Conservation (phyloP, 1,140 invertebrate genomes). For the Lerema accius region DNA sequence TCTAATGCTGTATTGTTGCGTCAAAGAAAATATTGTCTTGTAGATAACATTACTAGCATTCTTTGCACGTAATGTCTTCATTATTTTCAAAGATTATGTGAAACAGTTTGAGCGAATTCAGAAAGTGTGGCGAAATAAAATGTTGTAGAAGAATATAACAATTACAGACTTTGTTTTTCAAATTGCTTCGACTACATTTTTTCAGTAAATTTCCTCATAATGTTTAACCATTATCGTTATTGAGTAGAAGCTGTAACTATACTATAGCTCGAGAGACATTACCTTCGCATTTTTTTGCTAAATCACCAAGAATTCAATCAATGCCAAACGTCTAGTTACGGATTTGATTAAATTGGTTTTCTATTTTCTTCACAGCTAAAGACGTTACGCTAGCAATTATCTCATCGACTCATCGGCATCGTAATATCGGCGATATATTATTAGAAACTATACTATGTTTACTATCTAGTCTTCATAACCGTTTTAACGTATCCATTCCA, state of each 20-base stretch:
- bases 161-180: too few species aligned
- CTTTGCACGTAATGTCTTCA: neutral
- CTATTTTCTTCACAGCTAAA: conserved; percentile 20
- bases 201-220: too few species aligned
- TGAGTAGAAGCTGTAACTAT: too few species aligned
- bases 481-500: conserved; percentile 11
- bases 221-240: too few species aligned
- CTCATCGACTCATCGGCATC: conserved; percentile 6
- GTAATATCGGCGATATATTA: conserved; percentile 11
- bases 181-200: too few species aligned
- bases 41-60: conserved; percentile 7
- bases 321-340: conserved; percentile 10
- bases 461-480: conserved; percentile 17
- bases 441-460: neutral
- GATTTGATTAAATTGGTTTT: conserved; percentile 17
- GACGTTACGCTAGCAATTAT: conserved; percentile 25
- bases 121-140: neutral
- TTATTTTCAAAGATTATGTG: neutral
- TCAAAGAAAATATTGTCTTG: conserved; percentile 15
- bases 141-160: neutral
- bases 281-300: conserved; percentile 16
- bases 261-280: too few species aligned
- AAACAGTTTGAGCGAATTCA: neutral
- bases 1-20: conserved; percentile 21
- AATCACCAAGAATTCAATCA: conserved; percentile 5